These are phyloP conservation scores for Pseudoips prasinana DNA, from an alignment of 2,888 invertebrate species.

Conservation along the genomic window DNA sequence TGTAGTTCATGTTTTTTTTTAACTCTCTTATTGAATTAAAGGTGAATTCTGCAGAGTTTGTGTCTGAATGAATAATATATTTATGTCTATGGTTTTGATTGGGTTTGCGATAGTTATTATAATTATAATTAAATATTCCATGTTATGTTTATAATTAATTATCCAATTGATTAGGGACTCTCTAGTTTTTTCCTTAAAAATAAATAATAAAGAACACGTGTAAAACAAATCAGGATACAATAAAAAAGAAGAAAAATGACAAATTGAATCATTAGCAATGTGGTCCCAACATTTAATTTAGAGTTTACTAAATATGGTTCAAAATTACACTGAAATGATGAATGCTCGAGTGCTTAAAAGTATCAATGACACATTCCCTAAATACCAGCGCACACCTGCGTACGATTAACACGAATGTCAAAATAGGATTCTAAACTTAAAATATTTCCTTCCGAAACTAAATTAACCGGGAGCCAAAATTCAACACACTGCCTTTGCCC, in stretches of 20 bases:
- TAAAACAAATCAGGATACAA: constrained; percentile 5
- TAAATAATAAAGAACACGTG: background rate
- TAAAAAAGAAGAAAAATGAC: constrained; percentile 14
- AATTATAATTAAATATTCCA: no score
- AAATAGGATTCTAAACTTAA: constrained; percentile 64
- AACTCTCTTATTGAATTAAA: no score
- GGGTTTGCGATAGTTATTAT: no score
- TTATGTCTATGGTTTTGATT: no score
- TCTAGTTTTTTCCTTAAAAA: constrained; percentile 1
- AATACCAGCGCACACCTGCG: constrained; percentile 63
- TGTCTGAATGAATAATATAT: no score
- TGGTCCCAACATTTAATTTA: constrained; percentile 13
- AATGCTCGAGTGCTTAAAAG: constrained; percentile 32
- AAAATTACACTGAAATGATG: constrained; percentile 37
- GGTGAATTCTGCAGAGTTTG: no score
- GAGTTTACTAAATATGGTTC: constrained; percentile 15
- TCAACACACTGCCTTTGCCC: constrained; percentile 13
- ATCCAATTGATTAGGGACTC: no score
- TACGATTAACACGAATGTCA: constrained; percentile 75
- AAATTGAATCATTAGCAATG: constrained; percentile 27
- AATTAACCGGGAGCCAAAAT: constrained; percentile 50
- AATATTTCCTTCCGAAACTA: constrained; percentile 58
- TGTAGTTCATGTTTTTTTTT: no score
- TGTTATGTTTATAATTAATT: no score
- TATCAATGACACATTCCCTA: constrained; percentile 52